A percentile compares a stretch with the other conserved stretches of the same genome.
Evolutionary conservation across 2,113 vertebrate species (phyloP).

Genomic region (Poecile atricapillus): DNA sequence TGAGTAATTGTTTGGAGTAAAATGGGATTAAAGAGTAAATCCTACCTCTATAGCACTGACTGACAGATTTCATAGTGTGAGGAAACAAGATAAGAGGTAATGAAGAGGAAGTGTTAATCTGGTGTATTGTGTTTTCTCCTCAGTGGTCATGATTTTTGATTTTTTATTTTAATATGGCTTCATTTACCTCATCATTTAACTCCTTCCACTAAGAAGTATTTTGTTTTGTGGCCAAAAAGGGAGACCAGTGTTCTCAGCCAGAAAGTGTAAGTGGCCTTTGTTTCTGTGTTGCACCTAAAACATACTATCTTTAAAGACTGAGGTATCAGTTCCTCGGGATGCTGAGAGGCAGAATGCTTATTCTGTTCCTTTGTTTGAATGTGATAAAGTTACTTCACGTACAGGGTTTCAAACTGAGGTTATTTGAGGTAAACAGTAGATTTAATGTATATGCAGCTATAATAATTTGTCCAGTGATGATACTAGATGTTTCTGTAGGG

Average conservation of each 20-base stretch:
- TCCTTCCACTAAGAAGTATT: not conserved
- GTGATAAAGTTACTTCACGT: not conserved
- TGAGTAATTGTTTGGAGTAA: constrained; percentile 4
- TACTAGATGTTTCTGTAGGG: not conserved
- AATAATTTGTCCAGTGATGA: not conserved
- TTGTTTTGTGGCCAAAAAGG: not conserved
- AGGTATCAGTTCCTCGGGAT: not conserved
- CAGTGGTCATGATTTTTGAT: not conserved
- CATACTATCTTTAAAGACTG: not conserved
- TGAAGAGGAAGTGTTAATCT: not conserved
- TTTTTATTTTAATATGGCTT: not conserved
- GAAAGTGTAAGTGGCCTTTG: not conserved
- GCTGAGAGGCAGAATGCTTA: not conserved
- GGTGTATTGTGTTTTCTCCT: not conserved
- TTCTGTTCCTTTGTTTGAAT: not conserved
- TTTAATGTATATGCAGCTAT: not conserved
- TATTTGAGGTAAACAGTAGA: not conserved
- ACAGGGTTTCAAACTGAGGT: not conserved
- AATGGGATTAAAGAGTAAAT: constrained; percentile 19
- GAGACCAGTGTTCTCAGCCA: accelerated
- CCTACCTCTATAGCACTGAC: not conserved
- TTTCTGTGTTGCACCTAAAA: not conserved
- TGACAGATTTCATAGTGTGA: not conserved
- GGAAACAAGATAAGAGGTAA: not conserved
- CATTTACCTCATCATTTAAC: not conserved